Conservation (phyloP, 2,888 invertebrate genomes). For the Eumerus sabulonum region DNA sequence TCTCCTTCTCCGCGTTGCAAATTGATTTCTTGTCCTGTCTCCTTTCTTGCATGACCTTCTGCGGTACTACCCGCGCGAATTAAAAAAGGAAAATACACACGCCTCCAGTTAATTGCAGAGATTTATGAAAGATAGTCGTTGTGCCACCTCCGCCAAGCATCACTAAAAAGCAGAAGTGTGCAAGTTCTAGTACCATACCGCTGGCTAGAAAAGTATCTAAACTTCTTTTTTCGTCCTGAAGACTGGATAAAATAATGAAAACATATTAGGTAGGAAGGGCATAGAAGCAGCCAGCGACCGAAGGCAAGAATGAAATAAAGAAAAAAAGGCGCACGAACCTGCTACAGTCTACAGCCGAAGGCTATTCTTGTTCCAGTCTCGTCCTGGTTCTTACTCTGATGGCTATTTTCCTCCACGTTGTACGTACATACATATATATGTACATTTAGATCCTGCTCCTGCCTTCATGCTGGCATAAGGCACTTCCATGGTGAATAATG, state of each 20-base stretch:
- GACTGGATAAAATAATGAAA: slow-evolving; percentile 53
- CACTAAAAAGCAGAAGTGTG: slow-evolving; percentile 6
- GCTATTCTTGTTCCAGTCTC: slow-evolving; percentile 62
- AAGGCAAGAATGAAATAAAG: neutral
- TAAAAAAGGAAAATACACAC: slow-evolving; percentile 24
- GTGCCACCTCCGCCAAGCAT: neutral
- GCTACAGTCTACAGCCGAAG: slow-evolving; percentile 53
- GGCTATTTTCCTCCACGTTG: slow-evolving; percentile 51
- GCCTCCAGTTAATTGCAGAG: slow-evolving; percentile 52
- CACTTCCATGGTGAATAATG: no score
- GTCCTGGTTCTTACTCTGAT: slow-evolving; percentile 48
- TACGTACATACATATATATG: no score
- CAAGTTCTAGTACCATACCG: no score
- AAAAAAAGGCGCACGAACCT: neutral
- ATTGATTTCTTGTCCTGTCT: no score
- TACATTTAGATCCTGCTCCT: no score
- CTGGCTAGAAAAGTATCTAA: slow-evolving; percentile 45
- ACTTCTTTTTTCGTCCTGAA: slow-evolving; percentile 41
- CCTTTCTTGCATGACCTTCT: no score
- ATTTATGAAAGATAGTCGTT: slow-evolving; percentile 20
- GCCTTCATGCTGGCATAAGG: no score
- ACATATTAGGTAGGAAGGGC: slow-evolving; percentile 59
- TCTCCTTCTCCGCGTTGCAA: no score
- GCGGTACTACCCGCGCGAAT: no score
- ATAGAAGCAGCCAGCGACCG: slow-evolving; percentile 25